These are phyloP conservation scores for Danio albolineatus DNA, from an alignment of 2,797 vertebrate genomes.

Conservation along the genomic window DNA sequence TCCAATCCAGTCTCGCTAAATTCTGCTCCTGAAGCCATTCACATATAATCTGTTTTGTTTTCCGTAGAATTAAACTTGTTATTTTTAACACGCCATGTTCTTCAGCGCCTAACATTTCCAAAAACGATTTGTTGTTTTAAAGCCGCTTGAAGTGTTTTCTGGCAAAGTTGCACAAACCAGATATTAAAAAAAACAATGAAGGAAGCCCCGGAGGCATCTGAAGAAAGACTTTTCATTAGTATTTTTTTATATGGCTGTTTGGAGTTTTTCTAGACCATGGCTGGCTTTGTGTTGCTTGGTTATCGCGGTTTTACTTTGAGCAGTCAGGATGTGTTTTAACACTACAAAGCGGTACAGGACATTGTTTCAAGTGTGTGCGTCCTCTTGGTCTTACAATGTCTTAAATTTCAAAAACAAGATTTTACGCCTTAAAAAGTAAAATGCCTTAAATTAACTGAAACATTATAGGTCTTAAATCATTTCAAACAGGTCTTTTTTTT, in stretches of 20 bases:
- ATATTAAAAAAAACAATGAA: not conserved
- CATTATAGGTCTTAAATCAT: too few relatives aligned
- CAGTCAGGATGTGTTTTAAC: not conserved
- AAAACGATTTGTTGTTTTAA: conserved; percentile 45
- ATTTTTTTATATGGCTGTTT: conserved; percentile 43
- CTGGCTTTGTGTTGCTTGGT: conserved; percentile 25
- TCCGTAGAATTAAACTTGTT: conserved; percentile 40
- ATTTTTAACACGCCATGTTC: conserved; percentile 41
- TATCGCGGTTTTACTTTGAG: conserved; percentile 13
- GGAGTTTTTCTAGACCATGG: conserved; percentile 56
- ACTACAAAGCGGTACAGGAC: not conserved
- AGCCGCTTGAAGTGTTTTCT: conserved; percentile 5
- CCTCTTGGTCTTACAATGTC: too few relatives aligned
- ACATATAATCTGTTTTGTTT: conserved; percentile 27
- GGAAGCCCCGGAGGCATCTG: conserved; percentile 1
- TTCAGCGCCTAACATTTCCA: conserved; percentile 9
- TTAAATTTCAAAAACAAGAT: too few relatives aligned
- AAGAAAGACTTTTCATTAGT: conserved; percentile 3
- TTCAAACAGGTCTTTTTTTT: too few relatives aligned
- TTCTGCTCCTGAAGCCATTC: conserved; percentile 23
- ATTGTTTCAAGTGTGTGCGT: not conserved
- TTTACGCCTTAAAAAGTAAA: too few relatives aligned
- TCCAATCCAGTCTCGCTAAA: conserved; percentile 36
- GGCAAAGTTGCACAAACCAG: not conserved
- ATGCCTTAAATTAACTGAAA: too few relatives aligned